A percentile compares a stretch with the other conserved stretches of the same genome.
phyloP scores from a whole-genome alignment of 2,888 invertebrate species.

The Hydrotaea diabolus region DNA sequence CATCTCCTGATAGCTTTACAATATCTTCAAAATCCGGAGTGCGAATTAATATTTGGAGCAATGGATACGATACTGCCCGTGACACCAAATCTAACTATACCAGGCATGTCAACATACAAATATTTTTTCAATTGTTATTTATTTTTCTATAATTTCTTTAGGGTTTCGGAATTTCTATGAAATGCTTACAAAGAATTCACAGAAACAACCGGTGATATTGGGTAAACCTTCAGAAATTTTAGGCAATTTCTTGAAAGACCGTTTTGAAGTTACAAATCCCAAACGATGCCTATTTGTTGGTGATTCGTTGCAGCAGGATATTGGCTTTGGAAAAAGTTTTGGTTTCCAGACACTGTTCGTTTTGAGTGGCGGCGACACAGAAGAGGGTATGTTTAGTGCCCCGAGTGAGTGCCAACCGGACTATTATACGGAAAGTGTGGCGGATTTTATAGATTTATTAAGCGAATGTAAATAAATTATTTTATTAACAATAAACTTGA shows the following conservation, averaged over 20 bases:
- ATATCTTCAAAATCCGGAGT: slow-evolving; percentile 80
- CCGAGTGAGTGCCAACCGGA: slow-evolving; percentile 72
- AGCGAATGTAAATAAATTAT: slow-evolving; percentile 49
- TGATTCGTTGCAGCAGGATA: slow-evolving; percentile 90
- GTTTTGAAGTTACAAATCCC: slow-evolving; percentile 82
- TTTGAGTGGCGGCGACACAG: slow-evolving; percentile 81
- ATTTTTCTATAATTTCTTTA: slow-evolving; percentile 20
- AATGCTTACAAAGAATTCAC: slow-evolving; percentile 73
- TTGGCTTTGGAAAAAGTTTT: slow-evolving; percentile 86
- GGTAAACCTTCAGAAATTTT: slow-evolving; percentile 81
- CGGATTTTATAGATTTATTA: slow-evolving; percentile 73
- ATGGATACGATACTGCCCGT: slow-evolving; percentile 77
- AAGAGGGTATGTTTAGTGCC: slow-evolving; percentile 73
- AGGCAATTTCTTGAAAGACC: slow-evolving; percentile 76
- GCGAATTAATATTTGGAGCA: slow-evolving; percentile 79
- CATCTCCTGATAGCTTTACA: slow-evolving; percentile 80
- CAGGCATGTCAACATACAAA: slow-evolving; percentile 71
- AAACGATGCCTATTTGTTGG: slow-evolving; percentile 90
- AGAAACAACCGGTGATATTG: slow-evolving; percentile 77
- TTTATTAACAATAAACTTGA: too few relatives aligned
- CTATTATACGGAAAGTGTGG: slow-evolving; percentile 76
- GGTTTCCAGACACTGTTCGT: slow-evolving; percentile 89
- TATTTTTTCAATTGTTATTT: neutral
- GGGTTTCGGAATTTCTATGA: slow-evolving; percentile 66
- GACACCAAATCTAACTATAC: slow-evolving; percentile 72